phyloP scores from a whole-genome alignment of 1,140 invertebrate genomes.

The Ips nitidus region DNA sequence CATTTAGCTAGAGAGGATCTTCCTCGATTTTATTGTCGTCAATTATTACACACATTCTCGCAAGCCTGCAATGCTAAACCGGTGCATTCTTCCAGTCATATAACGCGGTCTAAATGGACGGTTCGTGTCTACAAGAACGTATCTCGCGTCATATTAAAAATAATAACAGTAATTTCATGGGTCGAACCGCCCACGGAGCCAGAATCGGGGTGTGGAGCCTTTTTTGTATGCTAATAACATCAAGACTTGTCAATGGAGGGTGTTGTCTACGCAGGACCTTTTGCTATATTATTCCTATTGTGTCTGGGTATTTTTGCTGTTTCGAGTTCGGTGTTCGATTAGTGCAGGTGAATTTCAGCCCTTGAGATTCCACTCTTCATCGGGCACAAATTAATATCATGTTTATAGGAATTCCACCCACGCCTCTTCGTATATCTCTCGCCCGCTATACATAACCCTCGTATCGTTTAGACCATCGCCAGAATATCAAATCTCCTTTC shows the following conservation, averaged over 20 bases:
- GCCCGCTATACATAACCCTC: constrained; percentile 17
- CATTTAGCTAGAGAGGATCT: background rate
- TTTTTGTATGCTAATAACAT: constrained; percentile 26
- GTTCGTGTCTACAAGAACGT: constrained; percentile 29
- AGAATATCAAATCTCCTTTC: constrained; percentile 31
- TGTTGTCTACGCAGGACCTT: constrained; percentile 16
- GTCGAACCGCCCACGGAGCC: constrained; percentile 19
- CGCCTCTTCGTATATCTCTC: constrained; percentile 9
- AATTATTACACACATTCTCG: constrained; percentile 7
- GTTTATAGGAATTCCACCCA: constrained; percentile 8
- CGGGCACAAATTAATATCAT: too few species aligned
- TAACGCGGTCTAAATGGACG: constrained; percentile 21
- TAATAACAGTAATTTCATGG: constrained; percentile 31
- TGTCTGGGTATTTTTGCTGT: too few species aligned
- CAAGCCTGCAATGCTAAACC: background rate
- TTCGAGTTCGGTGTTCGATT: too few species aligned
- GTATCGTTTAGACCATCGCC: constrained; percentile 26
- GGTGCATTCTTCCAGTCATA: background rate
- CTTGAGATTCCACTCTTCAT: too few species aligned
- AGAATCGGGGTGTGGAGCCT: constrained; percentile 20
- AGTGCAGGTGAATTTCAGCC: too few species aligned
- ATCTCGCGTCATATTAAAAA: constrained; percentile 28
- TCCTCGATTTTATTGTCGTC: background rate
- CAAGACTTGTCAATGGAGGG: constrained; percentile 22
- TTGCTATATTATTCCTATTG: background rate